phyloP scores from a whole-genome alignment of 2,888 invertebrate genomes.

The Meteorus cinctellus region DNA sequence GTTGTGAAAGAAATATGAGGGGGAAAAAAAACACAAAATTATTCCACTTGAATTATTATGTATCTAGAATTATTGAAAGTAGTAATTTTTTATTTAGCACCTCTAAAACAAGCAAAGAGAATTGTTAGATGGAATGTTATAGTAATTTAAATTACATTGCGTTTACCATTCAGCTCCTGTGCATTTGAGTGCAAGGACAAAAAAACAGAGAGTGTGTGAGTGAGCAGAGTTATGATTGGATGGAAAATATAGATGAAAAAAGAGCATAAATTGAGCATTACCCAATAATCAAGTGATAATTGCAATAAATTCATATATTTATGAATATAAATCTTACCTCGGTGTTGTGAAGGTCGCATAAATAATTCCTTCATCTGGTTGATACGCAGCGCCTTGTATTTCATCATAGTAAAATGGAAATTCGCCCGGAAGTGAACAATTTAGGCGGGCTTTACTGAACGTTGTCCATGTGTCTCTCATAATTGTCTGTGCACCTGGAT shows the following conservation, averaged over 20 bases:
- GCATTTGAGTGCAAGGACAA: conserved; percentile 28
- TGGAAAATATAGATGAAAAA: background rate
- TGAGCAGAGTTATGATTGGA: conserved; percentile 20
- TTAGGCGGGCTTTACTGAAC: conserved; percentile 88
- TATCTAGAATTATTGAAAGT: background rate
- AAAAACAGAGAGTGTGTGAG: conserved; percentile 21
- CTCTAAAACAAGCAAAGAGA: conserved; percentile 3
- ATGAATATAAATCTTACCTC: conserved; percentile 74
- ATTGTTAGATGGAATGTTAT: background rate
- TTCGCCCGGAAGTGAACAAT: conserved; percentile 88
- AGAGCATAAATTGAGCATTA: background rate
- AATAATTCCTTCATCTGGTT: conserved; percentile 84
- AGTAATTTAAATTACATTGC: background rate
- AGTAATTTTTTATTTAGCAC: conserved; percentile 20
- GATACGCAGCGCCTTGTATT: conserved; percentile 88
- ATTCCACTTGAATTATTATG: conserved; percentile 22
- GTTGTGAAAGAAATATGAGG: conserved; percentile 45
- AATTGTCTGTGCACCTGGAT: conserved; percentile 84
- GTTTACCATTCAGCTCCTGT: conserved; percentile 28
- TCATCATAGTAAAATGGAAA: conserved; percentile 92
- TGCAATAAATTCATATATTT: conserved; percentile 13
- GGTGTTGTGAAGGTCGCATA: conserved; percentile 91
- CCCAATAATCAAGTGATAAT: background rate
- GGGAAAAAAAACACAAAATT: conserved; percentile 16
- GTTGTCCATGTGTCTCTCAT: conserved; percentile 93